phyloP scores from a whole-genome alignment of 2,113 vertebrate species.

The Falco punctatus region DNA sequence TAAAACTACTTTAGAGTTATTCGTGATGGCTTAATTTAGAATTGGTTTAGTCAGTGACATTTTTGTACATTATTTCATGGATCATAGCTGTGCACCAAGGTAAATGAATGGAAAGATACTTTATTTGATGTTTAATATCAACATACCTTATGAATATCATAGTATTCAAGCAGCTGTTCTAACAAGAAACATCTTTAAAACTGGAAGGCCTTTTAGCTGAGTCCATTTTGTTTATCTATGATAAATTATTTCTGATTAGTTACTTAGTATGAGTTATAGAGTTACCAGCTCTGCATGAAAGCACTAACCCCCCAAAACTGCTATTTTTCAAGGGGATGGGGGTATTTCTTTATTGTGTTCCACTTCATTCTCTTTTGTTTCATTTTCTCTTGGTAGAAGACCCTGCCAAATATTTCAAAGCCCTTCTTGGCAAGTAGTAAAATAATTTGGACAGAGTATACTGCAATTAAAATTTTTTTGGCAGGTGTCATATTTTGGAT shows the following conservation, averaged over 20 bases:
- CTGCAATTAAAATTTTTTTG: conserved; percentile 73
- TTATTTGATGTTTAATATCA: neutral
- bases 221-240: neutral
- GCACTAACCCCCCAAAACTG: neutral
- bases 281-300: conserved; percentile 42
- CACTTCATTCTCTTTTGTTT: conserved; percentile 62
- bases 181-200: conserved; percentile 10
- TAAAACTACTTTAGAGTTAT: neutral
- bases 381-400: conserved; percentile 59
- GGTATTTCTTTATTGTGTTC: conserved; percentile 20
- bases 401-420: conserved; percentile 72
- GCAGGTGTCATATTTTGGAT: conserved; percentile 59
- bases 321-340: neutral
- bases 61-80: neutral
- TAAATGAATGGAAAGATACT: neutral
- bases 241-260: conserved; percentile 42
- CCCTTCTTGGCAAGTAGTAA: conserved; percentile 66
- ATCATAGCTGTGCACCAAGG: neutral
- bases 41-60: neutral
- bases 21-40: neutral
- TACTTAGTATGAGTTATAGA: conserved; percentile 36
- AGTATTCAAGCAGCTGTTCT: neutral
- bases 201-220: conserved; percentile 12
- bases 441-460: conserved; percentile 68
- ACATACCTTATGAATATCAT: neutral